phyloP scores from a whole-genome alignment of 2,797 vertebrate genomes.

The Acrossocheilus fasciatus region DNA sequence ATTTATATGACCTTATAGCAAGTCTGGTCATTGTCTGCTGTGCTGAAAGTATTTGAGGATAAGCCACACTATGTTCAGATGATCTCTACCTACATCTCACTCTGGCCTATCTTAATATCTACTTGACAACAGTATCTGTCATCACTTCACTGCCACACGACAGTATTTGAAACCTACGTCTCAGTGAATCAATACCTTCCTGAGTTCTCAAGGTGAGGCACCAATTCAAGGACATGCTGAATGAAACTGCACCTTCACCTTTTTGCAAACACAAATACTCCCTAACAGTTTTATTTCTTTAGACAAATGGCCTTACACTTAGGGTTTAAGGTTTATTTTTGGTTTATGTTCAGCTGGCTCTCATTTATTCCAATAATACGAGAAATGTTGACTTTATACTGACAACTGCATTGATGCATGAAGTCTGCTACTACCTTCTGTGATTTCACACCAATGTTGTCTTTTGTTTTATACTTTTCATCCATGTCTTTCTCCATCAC shows the following conservation, averaged over 20 bases:
- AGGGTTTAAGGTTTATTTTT: neutral
- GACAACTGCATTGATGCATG: neutral
- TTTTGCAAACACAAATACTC: neutral
- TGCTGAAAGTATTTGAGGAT: conserved; percentile 21
- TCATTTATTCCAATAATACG: neutral
- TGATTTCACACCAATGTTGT: neutral
- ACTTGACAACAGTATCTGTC: conserved; percentile 81
- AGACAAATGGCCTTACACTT: neutral
- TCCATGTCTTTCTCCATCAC: neutral
- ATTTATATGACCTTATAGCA: conserved; percentile 42
- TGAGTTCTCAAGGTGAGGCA: conserved; percentile 58
- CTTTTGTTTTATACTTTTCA: neutral
- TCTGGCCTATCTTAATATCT: conserved; percentile 68
- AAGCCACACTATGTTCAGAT: conserved; percentile 9
- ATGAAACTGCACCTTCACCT: conserved; percentile 37
- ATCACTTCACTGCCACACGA: conserved; percentile 69
- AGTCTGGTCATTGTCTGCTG: conserved; percentile 25
- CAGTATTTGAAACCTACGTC: conserved; percentile 69
- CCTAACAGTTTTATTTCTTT: neutral
- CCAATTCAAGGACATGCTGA: conserved; percentile 70
- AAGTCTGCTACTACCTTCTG: neutral
- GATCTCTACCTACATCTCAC: conserved; percentile 49
- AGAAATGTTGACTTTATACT: neutral
- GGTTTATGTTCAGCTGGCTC: neutral
- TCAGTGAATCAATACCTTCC: conserved; percentile 65